These are phyloP conservation scores for Oxycera nigricornis DNA, from an alignment of 2,888 invertebrate genomes.

Conservation along the genomic window DNA sequence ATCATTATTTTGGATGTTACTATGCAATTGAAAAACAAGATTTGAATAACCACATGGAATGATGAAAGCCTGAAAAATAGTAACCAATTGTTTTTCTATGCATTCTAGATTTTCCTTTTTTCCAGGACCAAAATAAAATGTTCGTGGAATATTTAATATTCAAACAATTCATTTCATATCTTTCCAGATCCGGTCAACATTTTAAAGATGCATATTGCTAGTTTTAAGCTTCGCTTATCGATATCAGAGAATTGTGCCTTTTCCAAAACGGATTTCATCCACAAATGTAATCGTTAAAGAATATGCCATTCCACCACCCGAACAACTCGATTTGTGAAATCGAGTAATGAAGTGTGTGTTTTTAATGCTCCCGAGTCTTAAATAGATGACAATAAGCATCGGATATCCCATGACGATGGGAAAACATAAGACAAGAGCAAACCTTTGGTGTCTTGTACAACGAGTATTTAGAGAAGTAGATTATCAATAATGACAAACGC, in stretches of 20 bases:
- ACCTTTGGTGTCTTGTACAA: not conserved
- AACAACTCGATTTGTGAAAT: not conserved
- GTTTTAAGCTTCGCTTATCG: not conserved
- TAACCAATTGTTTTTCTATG: too few relatives aligned
- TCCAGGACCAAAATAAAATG: too few relatives aligned
- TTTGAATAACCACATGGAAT: too few relatives aligned
- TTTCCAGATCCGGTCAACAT: not conserved
- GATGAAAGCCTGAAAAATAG: too few relatives aligned
- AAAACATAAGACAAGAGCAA: too few relatives aligned
- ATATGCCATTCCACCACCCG: not conserved
- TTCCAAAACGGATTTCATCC: not conserved
- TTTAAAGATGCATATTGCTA: not conserved
- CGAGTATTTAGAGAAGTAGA: not conserved
- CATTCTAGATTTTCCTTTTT: too few relatives aligned
- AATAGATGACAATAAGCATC: too few relatives aligned
- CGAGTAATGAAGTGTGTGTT: not conserved
- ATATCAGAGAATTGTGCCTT: constrained; percentile 22
- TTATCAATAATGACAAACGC: not conserved
- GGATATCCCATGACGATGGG: too few relatives aligned
- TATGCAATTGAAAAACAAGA: too few relatives aligned
- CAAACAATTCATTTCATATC: not conserved
- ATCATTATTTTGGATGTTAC: too few relatives aligned
- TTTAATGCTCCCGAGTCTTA: too few relatives aligned
- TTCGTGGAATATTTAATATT: too few relatives aligned
- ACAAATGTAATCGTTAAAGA: not conserved